phyloP scores from a whole-genome alignment of 2,113 vertebrate species.

The Pseudopodoces humilis region DNA sequence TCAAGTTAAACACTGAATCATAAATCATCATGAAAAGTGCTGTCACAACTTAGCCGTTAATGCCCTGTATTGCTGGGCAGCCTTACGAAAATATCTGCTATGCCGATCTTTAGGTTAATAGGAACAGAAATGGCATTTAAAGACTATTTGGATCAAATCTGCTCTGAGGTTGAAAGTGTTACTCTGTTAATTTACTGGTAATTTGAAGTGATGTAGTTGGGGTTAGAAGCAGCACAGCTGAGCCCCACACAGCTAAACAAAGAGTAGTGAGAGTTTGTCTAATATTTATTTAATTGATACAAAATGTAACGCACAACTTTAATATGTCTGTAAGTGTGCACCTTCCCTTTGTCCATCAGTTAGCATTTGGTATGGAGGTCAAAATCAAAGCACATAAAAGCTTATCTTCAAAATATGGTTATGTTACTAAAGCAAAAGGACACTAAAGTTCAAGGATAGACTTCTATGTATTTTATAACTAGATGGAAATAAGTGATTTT shows the following conservation, averaged over 20 bases:
- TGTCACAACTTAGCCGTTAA: constrained; percentile 99
- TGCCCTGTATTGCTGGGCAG: constrained; percentile 93
- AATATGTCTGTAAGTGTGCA: constrained; percentile 36
- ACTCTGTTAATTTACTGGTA: constrained; percentile 99
- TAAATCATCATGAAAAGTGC: constrained; percentile 99
- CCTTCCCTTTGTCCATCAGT: constrained; percentile 40
- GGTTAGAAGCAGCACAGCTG: constrained; percentile 86
- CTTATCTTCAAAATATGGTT: neutral
- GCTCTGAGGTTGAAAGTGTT: constrained; percentile 97
- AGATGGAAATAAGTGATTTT: constrained; percentile 26
- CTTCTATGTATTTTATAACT: neutral
- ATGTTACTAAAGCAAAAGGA: neutral
- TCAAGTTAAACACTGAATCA: constrained; percentile 99
- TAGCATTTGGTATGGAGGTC: constrained; percentile 22
- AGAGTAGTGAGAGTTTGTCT: constrained; percentile 65
- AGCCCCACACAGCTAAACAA: constrained; percentile 80
- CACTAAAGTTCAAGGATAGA: neutral
- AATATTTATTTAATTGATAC: constrained; percentile 74
- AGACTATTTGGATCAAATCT: constrained; percentile 99
- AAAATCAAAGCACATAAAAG: neutral
- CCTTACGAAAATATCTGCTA: constrained; percentile 98
- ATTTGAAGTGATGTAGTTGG: constrained; percentile 99
- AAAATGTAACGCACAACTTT: constrained; percentile 48
- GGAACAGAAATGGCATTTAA: constrained; percentile 99
- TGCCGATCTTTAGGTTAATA: constrained; percentile 99